phyloP scores from a whole-genome alignment of 1,140 invertebrate species.

The Penaeus indicus region DNA sequence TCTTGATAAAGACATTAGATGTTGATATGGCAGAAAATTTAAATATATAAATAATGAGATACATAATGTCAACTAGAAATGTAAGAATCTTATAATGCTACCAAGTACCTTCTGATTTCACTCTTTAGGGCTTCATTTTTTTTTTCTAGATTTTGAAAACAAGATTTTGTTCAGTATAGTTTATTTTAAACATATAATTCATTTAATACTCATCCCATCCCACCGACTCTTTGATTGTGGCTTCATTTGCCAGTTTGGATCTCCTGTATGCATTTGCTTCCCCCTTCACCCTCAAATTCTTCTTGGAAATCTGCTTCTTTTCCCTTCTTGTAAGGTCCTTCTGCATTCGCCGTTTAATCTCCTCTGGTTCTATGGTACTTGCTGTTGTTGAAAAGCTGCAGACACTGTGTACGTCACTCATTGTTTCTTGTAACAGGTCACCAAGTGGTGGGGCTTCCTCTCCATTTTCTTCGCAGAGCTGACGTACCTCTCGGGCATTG shows the following conservation, averaged over 20 bases:
- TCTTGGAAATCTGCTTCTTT: constrained; percentile 77
- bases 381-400: constrained; percentile 76
- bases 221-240: constrained; percentile 82
- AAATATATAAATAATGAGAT: too few relatives aligned
- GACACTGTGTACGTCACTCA: constrained; percentile 68
- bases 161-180: too few relatives aligned
- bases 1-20: background rate
- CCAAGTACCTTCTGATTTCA: too few relatives aligned
- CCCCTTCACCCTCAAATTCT: constrained; percentile 84
- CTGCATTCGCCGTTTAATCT: constrained; percentile 85
- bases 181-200: too few relatives aligned
- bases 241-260: constrained; percentile 84
- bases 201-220: constrained; percentile 60
- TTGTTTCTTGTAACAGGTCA: constrained; percentile 48
- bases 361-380: constrained; percentile 88
- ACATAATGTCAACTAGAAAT: too few relatives aligned
- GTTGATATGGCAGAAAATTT: too few relatives aligned
- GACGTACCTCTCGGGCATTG: constrained; percentile 55
- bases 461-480: constrained; percentile 57
- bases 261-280: constrained; percentile 92
- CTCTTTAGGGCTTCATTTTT: background rate
- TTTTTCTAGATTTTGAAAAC: too few relatives aligned
- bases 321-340: constrained; percentile 79
- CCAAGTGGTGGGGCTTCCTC: constrained; percentile 45
- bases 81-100: too few relatives aligned